phyloP scores from a whole-genome alignment of 2,888 invertebrate genomes.

The Aricia artaxerxes region DNA sequence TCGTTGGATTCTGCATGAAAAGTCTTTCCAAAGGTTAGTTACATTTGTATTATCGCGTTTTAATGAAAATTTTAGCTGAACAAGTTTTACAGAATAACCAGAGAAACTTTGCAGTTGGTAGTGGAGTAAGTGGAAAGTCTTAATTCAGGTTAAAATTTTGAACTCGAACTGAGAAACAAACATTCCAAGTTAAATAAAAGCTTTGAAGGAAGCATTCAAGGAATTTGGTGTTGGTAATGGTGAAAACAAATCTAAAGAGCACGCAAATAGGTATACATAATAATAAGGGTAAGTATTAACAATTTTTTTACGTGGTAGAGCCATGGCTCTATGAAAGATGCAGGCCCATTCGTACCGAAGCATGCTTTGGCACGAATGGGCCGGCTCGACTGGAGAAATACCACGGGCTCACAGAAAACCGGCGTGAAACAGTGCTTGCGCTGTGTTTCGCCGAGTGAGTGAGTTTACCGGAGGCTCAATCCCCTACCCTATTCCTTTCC shows the following conservation, averaged over 20 bases:
- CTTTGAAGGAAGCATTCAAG: conserved; percentile 7
- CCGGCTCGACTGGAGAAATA: too few relatives aligned
- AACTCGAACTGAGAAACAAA: conserved; percentile 8
- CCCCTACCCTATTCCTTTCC: too few relatives aligned
- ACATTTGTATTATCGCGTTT: not conserved
- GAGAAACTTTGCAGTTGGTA: not conserved
- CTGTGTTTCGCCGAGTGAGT: too few relatives aligned
- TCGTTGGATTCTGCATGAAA: not conserved
- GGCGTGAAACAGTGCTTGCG: too few relatives aligned
- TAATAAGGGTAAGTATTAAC: too few relatives aligned
- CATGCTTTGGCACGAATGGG: too few relatives aligned
- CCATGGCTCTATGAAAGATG: too few relatives aligned
- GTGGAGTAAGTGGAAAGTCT: conserved; percentile 5
- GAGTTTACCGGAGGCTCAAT: too few relatives aligned
- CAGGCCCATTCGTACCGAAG: too few relatives aligned
- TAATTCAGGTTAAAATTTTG: conserved; percentile 21
- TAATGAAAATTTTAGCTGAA: not conserved
- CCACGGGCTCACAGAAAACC: too few relatives aligned
- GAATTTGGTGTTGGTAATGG: not conserved
- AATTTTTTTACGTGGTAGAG: too few relatives aligned
- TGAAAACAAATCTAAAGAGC: not conserved
- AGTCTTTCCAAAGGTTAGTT: not conserved
- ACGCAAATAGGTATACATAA: not conserved
- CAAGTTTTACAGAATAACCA: not conserved
- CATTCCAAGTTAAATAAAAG: conserved; percentile 9